Conservation (phyloP, 2,113 vertebrate genomes). For the Nothoprocta pentlandii region DNA sequence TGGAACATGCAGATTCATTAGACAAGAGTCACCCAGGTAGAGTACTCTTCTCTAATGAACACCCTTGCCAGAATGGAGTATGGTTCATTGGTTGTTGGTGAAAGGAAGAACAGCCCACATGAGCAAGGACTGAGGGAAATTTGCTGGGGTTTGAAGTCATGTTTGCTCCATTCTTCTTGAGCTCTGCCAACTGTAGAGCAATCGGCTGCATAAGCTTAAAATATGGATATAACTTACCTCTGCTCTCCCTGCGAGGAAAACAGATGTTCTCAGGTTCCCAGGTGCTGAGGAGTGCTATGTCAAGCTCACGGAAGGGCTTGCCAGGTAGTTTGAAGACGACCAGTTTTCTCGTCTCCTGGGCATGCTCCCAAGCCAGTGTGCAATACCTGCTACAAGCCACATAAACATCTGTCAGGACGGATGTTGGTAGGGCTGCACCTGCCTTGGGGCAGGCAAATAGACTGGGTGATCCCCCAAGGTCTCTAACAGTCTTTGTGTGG, state of each 20-base stretch:
- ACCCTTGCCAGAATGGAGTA: background rate
- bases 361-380: background rate
- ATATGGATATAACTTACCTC: constrained; percentile 39
- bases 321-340: constrained; percentile 38
- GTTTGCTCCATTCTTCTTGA: background rate
- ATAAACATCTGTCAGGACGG: constrained; percentile 46
- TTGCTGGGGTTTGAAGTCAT: background rate
- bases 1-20: background rate
- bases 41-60: background rate
- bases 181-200: background rate
- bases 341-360: constrained; percentile 42
- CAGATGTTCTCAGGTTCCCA: constrained; percentile 62
- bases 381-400: background rate
- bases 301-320: constrained; percentile 24
- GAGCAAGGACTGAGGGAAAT: background rate
- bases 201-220: background rate
- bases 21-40: background rate
- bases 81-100: background rate
- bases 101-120: background rate
- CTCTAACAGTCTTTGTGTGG: background rate
- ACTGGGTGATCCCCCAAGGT: background rate
- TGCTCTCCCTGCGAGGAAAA: background rate
- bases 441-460: constrained; percentile 25
- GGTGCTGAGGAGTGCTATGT: constrained; percentile 54
- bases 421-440: constrained; percentile 16